These are phyloP conservation scores for Lasioglossum leucozonium DNA, from an alignment of 2,888 invertebrate species.

Conservation along the genomic window DNA sequence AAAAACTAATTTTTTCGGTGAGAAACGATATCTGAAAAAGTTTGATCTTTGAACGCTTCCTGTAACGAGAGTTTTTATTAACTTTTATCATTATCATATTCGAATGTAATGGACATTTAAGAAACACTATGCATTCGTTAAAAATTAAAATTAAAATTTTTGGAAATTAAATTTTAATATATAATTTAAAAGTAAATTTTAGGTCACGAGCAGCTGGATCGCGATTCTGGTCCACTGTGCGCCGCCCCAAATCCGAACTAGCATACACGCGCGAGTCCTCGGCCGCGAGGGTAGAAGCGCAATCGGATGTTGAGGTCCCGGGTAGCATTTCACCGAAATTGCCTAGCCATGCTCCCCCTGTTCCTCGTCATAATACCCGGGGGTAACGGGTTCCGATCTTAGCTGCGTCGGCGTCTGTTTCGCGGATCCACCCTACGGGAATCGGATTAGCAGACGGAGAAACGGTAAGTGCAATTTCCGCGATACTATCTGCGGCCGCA, in stretches of 20 bases:
- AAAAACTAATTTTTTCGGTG: too few species aligned
- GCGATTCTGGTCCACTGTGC: too few species aligned
- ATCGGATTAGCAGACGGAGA: constrained; percentile 70
- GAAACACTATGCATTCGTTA: too few species aligned
- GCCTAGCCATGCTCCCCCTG: constrained; percentile 6
- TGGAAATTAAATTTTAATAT: too few species aligned
- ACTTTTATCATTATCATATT: too few species aligned
- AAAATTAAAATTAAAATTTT: too few species aligned
- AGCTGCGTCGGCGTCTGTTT: constrained; percentile 20
- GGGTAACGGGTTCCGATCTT: constrained; percentile 23
- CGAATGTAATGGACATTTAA: too few species aligned
- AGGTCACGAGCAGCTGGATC: too few species aligned
- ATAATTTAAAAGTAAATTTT: too few species aligned
- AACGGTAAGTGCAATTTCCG: constrained; percentile 73
- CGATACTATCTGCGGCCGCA: constrained; percentile 60
- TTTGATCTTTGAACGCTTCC: too few species aligned
- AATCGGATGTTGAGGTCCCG: constrained; percentile 23
- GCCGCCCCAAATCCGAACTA: not conserved
- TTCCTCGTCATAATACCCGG: constrained; percentile 36
- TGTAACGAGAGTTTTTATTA: too few species aligned
- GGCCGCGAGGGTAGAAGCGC: constrained; percentile 21
- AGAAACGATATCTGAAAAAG: too few species aligned
- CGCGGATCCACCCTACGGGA: constrained; percentile 45
- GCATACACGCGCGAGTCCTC: not conserved
- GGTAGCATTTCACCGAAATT: constrained; percentile 31